Evolutionary conservation across 2,797 vertebrate genomes (phyloP).

Genomic region (Bufotes viridis): DNA sequence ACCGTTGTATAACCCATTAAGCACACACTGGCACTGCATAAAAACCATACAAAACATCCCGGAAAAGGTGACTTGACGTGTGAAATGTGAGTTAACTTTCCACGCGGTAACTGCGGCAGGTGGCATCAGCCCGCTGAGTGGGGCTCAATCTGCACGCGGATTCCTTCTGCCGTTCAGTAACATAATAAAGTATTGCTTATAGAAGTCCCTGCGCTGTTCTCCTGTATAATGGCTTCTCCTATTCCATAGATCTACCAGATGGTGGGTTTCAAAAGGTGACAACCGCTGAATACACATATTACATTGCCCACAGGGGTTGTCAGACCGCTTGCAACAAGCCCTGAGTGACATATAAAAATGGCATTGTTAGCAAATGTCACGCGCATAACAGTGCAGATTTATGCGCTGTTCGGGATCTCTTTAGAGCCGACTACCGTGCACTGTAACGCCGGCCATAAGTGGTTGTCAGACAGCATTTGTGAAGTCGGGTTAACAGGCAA

Average conservation of each 20-base stretch:
- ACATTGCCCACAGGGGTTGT: neutral
- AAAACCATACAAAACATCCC: neutral
- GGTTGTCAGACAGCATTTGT: no score
- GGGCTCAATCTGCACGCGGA: no score
- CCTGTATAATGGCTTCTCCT: no score
- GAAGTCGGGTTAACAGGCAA: neutral
- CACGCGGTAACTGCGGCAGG: no score
- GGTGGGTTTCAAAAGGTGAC: neutral
- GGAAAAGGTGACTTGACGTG: no score
- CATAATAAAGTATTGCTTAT: no score
- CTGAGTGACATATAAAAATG: neutral
- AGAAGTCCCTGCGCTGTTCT: no score
- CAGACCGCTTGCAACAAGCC: neutral
- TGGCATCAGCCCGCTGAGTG: no score
- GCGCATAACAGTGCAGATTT: neutral
- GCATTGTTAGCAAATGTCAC: neutral
- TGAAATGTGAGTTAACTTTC: no score
- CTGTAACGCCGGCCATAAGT: neutral
- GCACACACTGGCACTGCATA: neutral
- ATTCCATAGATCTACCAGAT: neutral
- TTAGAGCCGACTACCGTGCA: neutral
- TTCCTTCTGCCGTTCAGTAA: no score
- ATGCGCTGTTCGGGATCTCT: neutral
- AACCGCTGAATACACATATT: neutral
- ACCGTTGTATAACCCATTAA: no score